Evolutionary conservation across 2,888 invertebrate genomes (phyloP).

Genomic region (Zeuzera pyrina): DNA sequence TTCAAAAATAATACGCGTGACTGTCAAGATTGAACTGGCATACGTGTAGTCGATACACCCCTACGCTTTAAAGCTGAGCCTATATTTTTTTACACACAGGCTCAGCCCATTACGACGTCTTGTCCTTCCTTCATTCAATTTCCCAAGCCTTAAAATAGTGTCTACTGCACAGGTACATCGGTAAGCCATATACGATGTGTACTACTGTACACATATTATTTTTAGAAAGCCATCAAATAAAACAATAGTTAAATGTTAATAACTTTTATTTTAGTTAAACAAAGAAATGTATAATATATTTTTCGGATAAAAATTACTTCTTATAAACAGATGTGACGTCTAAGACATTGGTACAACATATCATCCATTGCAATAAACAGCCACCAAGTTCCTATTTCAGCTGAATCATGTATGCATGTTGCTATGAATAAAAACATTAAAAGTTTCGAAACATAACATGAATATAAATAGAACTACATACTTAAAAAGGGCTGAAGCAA

Average conservation of each 20-base stretch:
- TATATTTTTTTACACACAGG: no score
- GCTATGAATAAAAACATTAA: conserved; percentile 29
- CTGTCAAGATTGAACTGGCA: no score
- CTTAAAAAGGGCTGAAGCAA: conserved; percentile 38
- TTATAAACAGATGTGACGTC: conserved; percentile 52
- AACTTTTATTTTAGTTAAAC: conserved; percentile 69
- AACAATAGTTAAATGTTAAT: conserved; percentile 43
- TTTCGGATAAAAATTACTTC: conserved; percentile 58
- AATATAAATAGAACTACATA: conserved; percentile 34
- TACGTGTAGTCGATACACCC: no score
- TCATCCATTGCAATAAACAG: conserved; percentile 52
- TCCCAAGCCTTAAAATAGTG: no score
- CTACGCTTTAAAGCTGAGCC: no score
- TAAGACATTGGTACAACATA: conserved; percentile 12
- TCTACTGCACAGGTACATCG: no score
- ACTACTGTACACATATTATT: no score
- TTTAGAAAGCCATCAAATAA: no score
- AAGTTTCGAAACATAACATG: conserved; percentile 36
- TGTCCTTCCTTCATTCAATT: no score
- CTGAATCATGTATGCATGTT: conserved; percentile 29
- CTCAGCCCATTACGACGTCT: no score
- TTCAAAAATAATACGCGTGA: no score
- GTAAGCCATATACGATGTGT: no score
- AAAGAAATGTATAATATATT: conserved; percentile 62
- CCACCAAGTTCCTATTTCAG: conserved; percentile 52